phyloP scores from a whole-genome alignment of 2,113 vertebrate genomes.

The Tichodroma muraria region DNA sequence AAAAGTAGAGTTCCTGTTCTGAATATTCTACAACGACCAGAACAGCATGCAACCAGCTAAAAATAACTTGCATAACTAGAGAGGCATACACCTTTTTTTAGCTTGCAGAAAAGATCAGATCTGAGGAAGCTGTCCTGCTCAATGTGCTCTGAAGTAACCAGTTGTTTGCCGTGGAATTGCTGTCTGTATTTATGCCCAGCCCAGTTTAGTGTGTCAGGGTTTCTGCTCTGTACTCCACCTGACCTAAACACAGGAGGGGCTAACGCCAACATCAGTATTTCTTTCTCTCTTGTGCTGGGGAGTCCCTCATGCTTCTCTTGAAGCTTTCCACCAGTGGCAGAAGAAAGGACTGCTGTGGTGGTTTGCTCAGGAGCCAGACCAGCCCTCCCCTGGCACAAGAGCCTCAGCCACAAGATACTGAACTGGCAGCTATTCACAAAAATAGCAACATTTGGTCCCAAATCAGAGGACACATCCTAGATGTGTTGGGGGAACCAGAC shows the following conservation, averaged over 20 bases:
- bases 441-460: neutral
- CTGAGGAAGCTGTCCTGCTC: neutral
- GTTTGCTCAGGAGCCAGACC: neutral
- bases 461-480: neutral
- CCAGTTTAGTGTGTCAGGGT: neutral
- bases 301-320: neutral
- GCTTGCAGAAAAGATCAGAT: neutral
- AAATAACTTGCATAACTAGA: neutral
- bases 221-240: neutral
- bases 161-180: neutral
- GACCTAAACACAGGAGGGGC: neutral
- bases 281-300: neutral
- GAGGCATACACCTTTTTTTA: neutral
- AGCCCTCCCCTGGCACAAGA: neutral
- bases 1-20: neutral
- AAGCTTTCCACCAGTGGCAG: neutral
- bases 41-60: neutral
- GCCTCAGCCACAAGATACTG: neutral
- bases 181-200: neutral
- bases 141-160: neutral
- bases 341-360: neutral
- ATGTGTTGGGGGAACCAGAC: neutral
- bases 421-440: neutral
- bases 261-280: fast-evolving
- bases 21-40: neutral